Base-by-base conservation (phyloP, 1,140 invertebrate genomes). In the Euglossa dilemma region DNA sequence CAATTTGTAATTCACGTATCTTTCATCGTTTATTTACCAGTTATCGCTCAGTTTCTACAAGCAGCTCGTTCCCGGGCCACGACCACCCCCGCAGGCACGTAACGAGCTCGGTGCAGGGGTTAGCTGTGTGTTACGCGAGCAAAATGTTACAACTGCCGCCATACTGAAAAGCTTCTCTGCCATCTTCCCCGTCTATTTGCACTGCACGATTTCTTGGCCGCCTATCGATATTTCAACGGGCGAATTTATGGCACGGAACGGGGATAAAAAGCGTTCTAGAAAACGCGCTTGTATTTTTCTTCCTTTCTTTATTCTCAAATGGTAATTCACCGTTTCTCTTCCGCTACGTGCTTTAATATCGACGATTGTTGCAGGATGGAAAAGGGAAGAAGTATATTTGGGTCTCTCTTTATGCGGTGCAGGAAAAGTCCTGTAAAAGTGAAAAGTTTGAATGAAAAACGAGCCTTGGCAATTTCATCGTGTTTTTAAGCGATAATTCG, bases 1-100 rank as follows among this genome's bases (percentile, higher is more conserved):
- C 81, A 87, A 87, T 87, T 87, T 87, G 86, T 87, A 86, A 80
- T 78, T 75, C 85, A 74, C 83, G 79, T 87, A 87, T 87, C 86
- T 87, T 72, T 75, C 79, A 84, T 73, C 85, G 74, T 75, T 83
- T 87, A 87, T 86, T 87, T 87, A 87, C 86, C 86, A 78, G 85
- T 87, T 87, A 87, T 87, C 86, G 86, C 86, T 87, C 85, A 84
- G 81, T 84, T 77, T 75, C 81, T 80, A 79, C 82, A 87, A 74
- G 85, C 81, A 28, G 79, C 72, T 57, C 9, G 72, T 82, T 82
- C 72, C 71, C 20, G 54, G 18, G 25, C 28, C 25, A 64, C 85
- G 71, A 52, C 80, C 63, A n/a, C 57, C 85, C 85, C 61, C 67
- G 74, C n/a, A 18, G 80, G 59, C 67, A 56, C 78, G 47, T 87